Evolutionary conservation across 2,797 vertebrate species (phyloP).

Genomic region (Phoebastria nigripes): DNA sequence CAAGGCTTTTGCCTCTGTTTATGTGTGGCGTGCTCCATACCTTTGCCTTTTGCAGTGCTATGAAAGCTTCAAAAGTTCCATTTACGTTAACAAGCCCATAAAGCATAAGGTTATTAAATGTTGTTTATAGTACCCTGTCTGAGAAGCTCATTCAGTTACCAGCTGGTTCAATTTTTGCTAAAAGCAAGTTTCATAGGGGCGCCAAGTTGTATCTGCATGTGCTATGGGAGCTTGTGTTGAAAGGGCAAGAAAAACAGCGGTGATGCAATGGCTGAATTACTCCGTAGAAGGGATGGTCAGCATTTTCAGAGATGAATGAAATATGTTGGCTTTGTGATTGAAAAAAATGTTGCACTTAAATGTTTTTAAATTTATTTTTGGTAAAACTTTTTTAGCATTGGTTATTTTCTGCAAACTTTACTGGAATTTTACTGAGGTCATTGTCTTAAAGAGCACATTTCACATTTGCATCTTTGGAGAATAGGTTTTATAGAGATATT

Average conservation of each 20-base stretch:
- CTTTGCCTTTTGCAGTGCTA: neutral
- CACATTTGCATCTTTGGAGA: neutral
- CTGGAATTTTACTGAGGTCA: neutral
- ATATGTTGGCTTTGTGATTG: neutral
- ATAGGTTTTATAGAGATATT: neutral
- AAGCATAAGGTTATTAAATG: slow-evolving; percentile 33
- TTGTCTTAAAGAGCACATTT: neutral
- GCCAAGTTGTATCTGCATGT: neutral
- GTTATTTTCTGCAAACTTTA: neutral
- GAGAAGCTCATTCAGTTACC: neutral
- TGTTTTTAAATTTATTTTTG: accelerated
- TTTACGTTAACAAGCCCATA: slow-evolving; percentile 41
- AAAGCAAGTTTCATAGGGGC: neutral
- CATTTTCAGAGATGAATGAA: neutral
- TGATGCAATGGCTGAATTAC: neutral
- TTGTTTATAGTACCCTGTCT: slow-evolving; percentile 28
- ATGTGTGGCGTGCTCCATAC: neutral
- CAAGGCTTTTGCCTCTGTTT: neutral
- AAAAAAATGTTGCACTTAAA: neutral
- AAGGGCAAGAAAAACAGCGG: neutral
- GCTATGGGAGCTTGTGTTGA: neutral
- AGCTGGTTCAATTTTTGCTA: neutral
- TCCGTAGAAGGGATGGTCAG: neutral
- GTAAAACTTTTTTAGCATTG: neutral
- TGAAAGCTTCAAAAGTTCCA: slow-evolving; percentile 36